phyloP scores from a whole-genome alignment of 2,797 vertebrate species.

The Amblyraja radiata region DNA sequence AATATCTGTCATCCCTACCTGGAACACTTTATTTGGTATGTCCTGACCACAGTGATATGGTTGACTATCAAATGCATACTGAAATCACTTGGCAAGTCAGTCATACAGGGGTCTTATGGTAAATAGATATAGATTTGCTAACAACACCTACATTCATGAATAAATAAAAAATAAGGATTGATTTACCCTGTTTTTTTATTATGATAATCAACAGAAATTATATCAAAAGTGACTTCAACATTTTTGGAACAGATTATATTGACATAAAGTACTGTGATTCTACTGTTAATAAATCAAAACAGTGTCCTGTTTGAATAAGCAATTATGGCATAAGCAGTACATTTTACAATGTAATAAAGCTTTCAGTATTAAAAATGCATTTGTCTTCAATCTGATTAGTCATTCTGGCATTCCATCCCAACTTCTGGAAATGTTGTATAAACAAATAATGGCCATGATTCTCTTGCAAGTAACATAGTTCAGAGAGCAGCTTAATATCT shows the following conservation, averaged over 20 bases:
- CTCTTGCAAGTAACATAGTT: neutral
- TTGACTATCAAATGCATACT: too few species aligned
- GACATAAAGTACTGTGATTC: neutral
- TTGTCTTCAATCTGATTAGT: neutral
- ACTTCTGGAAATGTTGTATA: neutral
- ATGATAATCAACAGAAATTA: neutral
- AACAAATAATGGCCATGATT: neutral
- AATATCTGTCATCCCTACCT: too few species aligned
- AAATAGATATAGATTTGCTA: too few species aligned
- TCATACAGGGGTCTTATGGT: too few species aligned
- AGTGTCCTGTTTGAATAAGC: neutral
- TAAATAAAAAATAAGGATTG: too few species aligned
- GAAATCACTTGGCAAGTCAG: too few species aligned
- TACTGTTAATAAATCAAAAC: neutral
- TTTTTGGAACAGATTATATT: neutral
- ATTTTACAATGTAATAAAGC: neutral
- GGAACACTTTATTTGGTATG: too few species aligned
- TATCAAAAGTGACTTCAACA: neutral
- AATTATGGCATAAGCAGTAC: neutral
- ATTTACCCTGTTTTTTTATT: too few species aligned
- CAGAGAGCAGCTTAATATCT: neutral
- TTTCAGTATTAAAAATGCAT: conserved; percentile 1
- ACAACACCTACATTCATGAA: too few species aligned
- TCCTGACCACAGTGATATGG: too few species aligned
- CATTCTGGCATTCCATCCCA: neutral